A percentile compares a stretch with the other conserved stretches of the same genome.
Conservation (phyloP, 2,113 vertebrate genomes). For the Sciurus niger region DNA sequence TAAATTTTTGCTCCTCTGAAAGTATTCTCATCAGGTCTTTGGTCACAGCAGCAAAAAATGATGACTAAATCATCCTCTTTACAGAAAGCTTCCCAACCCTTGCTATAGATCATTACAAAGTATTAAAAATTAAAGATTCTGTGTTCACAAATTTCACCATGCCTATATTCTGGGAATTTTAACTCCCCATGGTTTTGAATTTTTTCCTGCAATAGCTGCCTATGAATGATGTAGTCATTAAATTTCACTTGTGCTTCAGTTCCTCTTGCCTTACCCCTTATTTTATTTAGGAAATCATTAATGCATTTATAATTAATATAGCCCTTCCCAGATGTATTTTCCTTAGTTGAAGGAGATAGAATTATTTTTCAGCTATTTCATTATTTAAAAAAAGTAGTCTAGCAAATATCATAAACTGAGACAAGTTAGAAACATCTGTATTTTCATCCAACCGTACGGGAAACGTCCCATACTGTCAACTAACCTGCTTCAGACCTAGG, state of each 20-base stretch:
- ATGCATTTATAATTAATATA: constrained; percentile 48
- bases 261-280: neutral
- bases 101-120: neutral
- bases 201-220: neutral
- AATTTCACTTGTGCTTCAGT: neutral
- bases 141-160: neutral
- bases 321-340: constrained; percentile 35
- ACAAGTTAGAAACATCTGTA: constrained; percentile 31
- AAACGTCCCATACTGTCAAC: neutral
- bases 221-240: neutral
- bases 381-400: constrained; percentile 38
- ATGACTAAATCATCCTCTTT: neutral
- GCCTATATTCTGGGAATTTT: neutral
- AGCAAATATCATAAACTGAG: constrained; percentile 3
- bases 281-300: constrained; percentile 49
- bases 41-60: too few relatives aligned
- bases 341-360: neutral
- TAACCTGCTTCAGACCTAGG: neutral
- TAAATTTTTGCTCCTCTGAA: too few relatives aligned
- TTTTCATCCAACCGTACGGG: constrained; percentile 8
- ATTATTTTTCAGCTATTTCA: constrained; percentile 41
- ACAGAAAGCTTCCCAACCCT: neutral
- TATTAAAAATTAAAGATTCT: constrained; percentile 16
- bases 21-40: too few relatives aligned
- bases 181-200: neutral